These are phyloP conservation scores for Cryptoprocta ferox DNA, from an alignment of 2,797 vertebrate species.

Conservation along the genomic window DNA sequence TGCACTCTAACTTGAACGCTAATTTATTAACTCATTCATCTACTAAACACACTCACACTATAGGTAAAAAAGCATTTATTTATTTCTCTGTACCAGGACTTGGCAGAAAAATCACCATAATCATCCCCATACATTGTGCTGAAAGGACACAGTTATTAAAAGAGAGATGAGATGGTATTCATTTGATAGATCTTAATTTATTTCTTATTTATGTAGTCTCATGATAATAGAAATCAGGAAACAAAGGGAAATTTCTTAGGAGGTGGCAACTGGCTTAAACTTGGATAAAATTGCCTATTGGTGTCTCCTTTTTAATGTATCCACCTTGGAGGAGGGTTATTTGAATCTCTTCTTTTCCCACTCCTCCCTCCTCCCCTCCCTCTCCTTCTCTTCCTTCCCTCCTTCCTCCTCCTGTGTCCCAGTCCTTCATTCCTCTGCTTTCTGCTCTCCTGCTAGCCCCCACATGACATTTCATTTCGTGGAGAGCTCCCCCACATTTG, in stretches of 20 bases:
- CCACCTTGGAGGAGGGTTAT: conserved; percentile 81
- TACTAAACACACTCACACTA: neutral
- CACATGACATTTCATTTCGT: conserved; percentile 78
- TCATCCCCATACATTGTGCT: neutral
- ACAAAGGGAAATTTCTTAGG: conserved; percentile 67
- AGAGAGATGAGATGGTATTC: neutral
- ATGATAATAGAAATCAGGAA: conserved; percentile 74
- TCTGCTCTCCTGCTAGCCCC: conserved; percentile 74
- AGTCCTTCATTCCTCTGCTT: conserved; percentile 80
- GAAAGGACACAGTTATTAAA: conserved; percentile 42
- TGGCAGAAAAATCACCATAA: neutral
- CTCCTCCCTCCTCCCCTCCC: no score
- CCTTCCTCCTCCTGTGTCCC: neutral
- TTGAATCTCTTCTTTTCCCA: conserved; percentile 75
- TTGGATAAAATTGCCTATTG: conserved; percentile 41
- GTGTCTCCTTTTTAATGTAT: conserved; percentile 82
- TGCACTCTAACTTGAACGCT: neutral
- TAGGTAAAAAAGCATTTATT: neutral
- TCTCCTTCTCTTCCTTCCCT: neutral
- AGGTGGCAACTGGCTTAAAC: conserved; percentile 65
- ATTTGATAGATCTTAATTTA: conserved; percentile 68
- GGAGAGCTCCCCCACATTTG: conserved; percentile 76
- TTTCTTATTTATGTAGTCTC: conserved; percentile 70
- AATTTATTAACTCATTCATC: neutral
- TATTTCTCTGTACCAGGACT: conserved; percentile 2